These are phyloP conservation scores for Enteromius mattozi DNA, from an alignment of 2,797 vertebrate genomes.

Conservation along the genomic window DNA sequence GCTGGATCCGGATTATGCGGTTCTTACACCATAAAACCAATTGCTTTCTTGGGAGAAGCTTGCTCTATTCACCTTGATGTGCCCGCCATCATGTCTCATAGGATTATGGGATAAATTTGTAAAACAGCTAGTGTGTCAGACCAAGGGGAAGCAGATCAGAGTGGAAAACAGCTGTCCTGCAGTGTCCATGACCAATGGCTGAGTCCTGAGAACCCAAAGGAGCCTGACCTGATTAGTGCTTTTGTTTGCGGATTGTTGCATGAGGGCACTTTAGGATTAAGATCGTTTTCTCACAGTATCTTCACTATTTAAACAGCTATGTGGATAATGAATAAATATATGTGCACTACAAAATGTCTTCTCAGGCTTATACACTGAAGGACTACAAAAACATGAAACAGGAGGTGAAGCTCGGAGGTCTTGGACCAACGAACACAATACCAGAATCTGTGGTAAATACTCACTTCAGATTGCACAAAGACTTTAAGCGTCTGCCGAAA, in stretches of 20 bases:
- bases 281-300: conserved; percentile 11
- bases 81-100: conserved; percentile 75
- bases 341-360: conserved; percentile 12
- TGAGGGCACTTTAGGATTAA: conserved; percentile 58
- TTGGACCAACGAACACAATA: conserved; percentile 82
- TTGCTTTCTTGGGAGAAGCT: conserved; percentile 46
- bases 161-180: conserved; percentile 66
- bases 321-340: conserved; percentile 4
- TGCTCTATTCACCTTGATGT: conserved; percentile 63
- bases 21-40: conserved; percentile 60
- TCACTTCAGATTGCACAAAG: conserved; percentile 43
- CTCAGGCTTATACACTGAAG: conserved; percentile 76
- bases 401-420: conserved; percentile 82
- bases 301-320: conserved; percentile 9
- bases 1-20: conserved; percentile 53
- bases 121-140: conserved; percentile 65
- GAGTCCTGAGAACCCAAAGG: conserved; percentile 68
- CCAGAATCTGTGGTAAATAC: conserved; percentile 83
- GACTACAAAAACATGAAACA: conserved; percentile 74
- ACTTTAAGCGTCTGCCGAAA: conserved; percentile 19
- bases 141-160: conserved; percentile 60
- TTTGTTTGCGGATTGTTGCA: conserved; percentile 76
- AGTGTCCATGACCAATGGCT: conserved; percentile 73
- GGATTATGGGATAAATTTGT: conserved; percentile 79
- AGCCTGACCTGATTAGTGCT: conserved; percentile 79